Conservation (phyloP, 2,797 vertebrate genomes). For the Cossypha dichroa region DNA sequence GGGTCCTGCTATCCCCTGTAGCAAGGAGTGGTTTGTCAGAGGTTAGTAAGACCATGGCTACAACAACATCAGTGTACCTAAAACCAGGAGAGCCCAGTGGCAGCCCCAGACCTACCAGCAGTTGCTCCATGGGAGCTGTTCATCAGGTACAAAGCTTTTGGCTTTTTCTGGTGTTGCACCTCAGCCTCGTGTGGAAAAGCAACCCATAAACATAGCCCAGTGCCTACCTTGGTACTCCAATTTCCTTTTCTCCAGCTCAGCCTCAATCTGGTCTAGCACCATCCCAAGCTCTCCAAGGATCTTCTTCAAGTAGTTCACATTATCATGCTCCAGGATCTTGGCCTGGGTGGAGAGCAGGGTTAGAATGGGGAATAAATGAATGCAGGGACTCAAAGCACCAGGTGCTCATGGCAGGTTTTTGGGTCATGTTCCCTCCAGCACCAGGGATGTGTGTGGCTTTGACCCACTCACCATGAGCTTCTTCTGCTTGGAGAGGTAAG, state of each 20-base stretch:
- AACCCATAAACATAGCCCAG: background rate
- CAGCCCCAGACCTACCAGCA: fast-evolving
- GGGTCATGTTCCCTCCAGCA: background rate
- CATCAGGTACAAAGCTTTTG: background rate
- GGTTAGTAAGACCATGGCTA: background rate
- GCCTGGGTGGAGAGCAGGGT: conserved; percentile 76
- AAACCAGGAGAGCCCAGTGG: background rate
- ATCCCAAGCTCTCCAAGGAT: conserved; percentile 95
- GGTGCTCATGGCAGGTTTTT: fast-evolving
- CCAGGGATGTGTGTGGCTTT: background rate
- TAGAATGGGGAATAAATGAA: background rate
- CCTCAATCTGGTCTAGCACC: conserved; percentile 97
- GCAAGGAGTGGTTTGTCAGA: background rate
- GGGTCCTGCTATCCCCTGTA: background rate
- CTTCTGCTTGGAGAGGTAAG: conserved; percentile 99
- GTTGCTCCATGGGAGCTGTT: fast-evolving
- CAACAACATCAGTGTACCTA: background rate
- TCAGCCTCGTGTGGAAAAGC: fast-evolving
- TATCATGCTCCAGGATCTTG: conserved; percentile 97
- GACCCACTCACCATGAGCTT: conserved; percentile 92
- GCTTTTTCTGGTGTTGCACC: background rate
- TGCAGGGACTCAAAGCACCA: background rate
- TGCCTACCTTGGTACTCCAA: conserved; percentile 92
- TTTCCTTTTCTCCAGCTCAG: conserved; percentile 96
- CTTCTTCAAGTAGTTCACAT: conserved; percentile 97